A percentile compares a stretch with the other conserved stretches of the same genome.
Evolutionary conservation across 2,113 vertebrate genomes (phyloP).

Genomic region (Physeter macrocephalus): DNA sequence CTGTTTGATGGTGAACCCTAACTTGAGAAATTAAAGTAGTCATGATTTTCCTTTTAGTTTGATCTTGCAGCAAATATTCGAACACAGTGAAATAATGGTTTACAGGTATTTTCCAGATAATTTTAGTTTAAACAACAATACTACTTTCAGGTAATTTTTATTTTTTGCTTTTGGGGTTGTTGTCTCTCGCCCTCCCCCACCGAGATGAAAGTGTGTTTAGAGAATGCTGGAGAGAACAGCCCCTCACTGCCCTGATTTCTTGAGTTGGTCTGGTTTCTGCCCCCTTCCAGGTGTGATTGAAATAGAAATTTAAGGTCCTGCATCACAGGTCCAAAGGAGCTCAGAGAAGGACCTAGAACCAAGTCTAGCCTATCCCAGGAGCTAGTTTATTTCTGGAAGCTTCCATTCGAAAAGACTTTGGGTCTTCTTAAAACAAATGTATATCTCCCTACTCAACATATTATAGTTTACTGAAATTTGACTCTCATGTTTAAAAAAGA

Average conservation of each 20-base stretch:
- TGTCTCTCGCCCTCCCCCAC: accelerated
- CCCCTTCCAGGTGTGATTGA: neutral
- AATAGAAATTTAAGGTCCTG: neutral
- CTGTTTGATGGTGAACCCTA: neutral
- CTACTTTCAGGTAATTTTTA: neutral
- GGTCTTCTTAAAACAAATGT: neutral
- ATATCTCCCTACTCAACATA: neutral
- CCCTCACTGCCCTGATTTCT: neutral
- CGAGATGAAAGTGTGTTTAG: neutral
- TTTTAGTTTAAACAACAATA: neutral
- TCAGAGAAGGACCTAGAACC: neutral
- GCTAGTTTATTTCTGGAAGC: neutral
- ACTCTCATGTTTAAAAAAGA: neutral
- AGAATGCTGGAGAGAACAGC: accelerated
- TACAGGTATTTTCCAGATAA: neutral
- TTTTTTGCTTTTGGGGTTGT: too few species aligned
- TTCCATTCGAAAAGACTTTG: neutral
- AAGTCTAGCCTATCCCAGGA: neutral
- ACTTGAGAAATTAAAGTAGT: neutral
- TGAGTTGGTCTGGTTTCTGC: neutral
- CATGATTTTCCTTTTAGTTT: neutral
- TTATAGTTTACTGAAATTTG: neutral
- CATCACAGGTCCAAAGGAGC: neutral
- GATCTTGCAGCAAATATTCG: neutral
- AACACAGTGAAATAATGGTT: neutral